Evolutionary conservation across 1,140 invertebrate species (phyloP), one percentile per base, ranked within the genome.

Genomic region (Apis cerana): DNA sequence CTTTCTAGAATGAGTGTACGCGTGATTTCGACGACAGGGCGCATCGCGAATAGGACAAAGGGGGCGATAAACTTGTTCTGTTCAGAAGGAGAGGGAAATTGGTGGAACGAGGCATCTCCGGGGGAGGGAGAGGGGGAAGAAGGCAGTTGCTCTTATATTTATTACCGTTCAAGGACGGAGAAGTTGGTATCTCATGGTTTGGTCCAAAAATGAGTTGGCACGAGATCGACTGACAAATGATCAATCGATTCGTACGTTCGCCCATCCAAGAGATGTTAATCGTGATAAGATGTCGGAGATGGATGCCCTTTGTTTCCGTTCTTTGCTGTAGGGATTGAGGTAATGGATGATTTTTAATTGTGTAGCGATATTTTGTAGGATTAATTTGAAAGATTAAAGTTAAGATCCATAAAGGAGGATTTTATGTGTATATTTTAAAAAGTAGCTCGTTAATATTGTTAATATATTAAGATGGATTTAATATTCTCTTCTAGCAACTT

Each of bases 31-130:
- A 75, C 43, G 83, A 81, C 67, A 81, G 64, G 64, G 82, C 52
- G 70, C 21, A 33, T 54, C 58, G 78, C 50, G 74, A 61, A 72
- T 84, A 65, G 83, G 78, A 75, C 82, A 72, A 85, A 72, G 33
- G 80, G 80, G 61, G 50, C 72, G 77, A 82, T 82, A 81, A 80
- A 82, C 65, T 75, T 76, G 62, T 69, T 58, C 62, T 27, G 50
- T 56, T 13, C 7, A 17, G 67, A 19, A 56, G 70, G 79, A 33
- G 76, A 65, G 67, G 79, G 80, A 75, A 82, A 75, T 74, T 67
- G 68, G 33, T 74, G 56, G 74, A 64, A 58, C 23, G 58, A 27
- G 70, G 27, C 71, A 23, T 58, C 78, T 61, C 54, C 13, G 76
- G 59, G 61, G 61, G 33, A 1, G 33, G 2, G 33, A 27, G 27